Conservation (phyloP, 1,140 invertebrate species). For the Panagrolaimus sp. region DNA sequence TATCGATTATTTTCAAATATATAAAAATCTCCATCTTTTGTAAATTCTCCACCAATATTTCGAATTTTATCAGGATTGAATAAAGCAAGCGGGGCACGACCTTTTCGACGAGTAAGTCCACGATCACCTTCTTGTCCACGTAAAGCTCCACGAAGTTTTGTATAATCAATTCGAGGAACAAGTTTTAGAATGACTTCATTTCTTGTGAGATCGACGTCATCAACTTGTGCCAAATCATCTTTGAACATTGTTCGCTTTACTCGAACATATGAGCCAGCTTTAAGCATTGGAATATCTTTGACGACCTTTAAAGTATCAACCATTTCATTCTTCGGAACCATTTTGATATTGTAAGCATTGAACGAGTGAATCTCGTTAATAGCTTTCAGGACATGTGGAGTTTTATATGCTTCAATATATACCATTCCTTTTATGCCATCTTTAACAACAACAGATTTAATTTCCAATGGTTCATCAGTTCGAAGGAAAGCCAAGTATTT, state of each 20-base stretch:
- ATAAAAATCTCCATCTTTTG: constrained; percentile 88
- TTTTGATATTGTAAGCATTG: constrained; percentile 63
- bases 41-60: constrained; percentile 88
- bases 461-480: constrained; percentile 79
- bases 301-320: constrained; percentile 91
- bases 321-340: constrained; percentile 99
- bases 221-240: constrained; percentile 87
- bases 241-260: constrained; percentile 86
- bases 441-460: constrained; percentile 89
- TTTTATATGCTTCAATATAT: constrained; percentile 94
- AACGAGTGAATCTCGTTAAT: constrained; percentile 74
- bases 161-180: constrained; percentile 91
- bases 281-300: constrained; percentile 82
- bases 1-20: constrained; percentile 94
- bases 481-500: constrained; percentile 86
- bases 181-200: constrained; percentile 91
- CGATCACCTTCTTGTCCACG: constrained; percentile 15
- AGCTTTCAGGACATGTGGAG: constrained; percentile 88
- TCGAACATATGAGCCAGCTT: constrained; percentile 88
- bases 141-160: constrained; percentile 74
- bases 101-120: constrained; percentile 30
- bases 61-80: constrained; percentile 90
- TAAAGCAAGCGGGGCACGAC: constrained; percentile 78
- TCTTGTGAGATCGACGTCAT: constrained; percentile 73
- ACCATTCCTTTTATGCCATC: constrained; percentile 96